Conservation (phyloP, 1,140 invertebrate species). For the Antheraea mylitta region DNA sequence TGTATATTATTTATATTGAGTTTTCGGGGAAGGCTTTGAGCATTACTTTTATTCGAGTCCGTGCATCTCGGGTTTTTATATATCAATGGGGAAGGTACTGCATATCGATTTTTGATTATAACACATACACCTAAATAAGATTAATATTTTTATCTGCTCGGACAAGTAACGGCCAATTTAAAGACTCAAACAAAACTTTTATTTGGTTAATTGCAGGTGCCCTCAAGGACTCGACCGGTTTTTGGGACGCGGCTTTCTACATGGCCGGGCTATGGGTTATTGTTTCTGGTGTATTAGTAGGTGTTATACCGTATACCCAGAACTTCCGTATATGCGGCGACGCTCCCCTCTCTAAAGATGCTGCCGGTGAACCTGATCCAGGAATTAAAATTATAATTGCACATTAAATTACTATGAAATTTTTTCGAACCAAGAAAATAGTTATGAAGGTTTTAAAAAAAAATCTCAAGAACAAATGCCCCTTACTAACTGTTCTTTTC, state of each 20-base stretch:
- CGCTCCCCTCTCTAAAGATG: slow-evolving; percentile 82
- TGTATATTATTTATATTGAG: no score
- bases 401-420: slow-evolving; percentile 40
- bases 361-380: slow-evolving; percentile 58
- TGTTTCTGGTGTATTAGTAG: slow-evolving; percentile 87
- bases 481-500: no score
- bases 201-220: slow-evolving; percentile 79
- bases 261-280: slow-evolving; percentile 87
- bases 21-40: no score
- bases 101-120: no score
- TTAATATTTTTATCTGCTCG: no score
- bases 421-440: not conserved
- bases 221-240: slow-evolving; percentile 84
- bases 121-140: no score
- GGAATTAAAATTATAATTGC: slow-evolving; percentile 66
- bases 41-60: no score
- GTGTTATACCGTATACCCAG: slow-evolving; percentile 82
- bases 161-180: no score
- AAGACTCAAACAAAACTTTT: no score
- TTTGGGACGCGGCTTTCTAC: slow-evolving; percentile 87
- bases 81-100: no score
- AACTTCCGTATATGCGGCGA: slow-evolving; percentile 83
- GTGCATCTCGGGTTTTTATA: no score
- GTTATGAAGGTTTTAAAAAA: not conserved
- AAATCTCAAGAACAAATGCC: no score